Base-by-base conservation (phyloP, 2,888 invertebrate species). In the Mesorhabditis belari region DNA sequence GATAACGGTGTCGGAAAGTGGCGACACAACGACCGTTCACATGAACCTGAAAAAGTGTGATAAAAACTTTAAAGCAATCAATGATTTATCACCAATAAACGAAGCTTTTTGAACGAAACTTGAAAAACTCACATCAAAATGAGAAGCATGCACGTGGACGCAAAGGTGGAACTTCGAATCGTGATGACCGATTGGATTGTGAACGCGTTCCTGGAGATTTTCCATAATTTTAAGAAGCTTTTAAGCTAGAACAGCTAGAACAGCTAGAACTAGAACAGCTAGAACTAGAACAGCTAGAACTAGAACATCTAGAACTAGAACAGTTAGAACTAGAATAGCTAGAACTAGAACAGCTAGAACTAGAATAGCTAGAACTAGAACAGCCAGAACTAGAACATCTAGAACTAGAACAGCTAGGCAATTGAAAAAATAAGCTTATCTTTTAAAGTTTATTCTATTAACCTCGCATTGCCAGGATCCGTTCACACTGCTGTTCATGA, bases 11-110 rank as follows among this genome's bases (percentile, higher is more conserved):
- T 28, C 64, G 64, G 66, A 69, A 74, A 57, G 67, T 63, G 35
- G 64, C 73, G 24, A 73, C 55, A 57, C 67, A 65, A 26, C 61
- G 60, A 17, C 73, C 73, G 57, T 74, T 73, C 21, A 74, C 69
- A 23, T 65, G 55, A 59, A 73, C 66, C 73, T 73, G 52, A 58
- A 44, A 9, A 9, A 44, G 4, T 26, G 49, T 26, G 24, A 5
- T 9, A 5, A 21, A 19, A 5, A 44, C 17, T 12, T 23, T n/a
- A 9, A 12, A 35, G 6, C 17, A 17, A 12, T 35, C 17, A 35
- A 12, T 35, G 6, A 17, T 35, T 35, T 35, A 12, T 35, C 35
- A 35, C 17, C 17, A 12, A 6, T 35, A n/a, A n/a, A n/a, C n/a
- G n/a, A n/a, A n/a, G n/a, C 5, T 3, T 4, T 12, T 29, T 12